Conservation (phyloP, 2,797 vertebrate genomes). For the Sebastes hubbsi region DNA sequence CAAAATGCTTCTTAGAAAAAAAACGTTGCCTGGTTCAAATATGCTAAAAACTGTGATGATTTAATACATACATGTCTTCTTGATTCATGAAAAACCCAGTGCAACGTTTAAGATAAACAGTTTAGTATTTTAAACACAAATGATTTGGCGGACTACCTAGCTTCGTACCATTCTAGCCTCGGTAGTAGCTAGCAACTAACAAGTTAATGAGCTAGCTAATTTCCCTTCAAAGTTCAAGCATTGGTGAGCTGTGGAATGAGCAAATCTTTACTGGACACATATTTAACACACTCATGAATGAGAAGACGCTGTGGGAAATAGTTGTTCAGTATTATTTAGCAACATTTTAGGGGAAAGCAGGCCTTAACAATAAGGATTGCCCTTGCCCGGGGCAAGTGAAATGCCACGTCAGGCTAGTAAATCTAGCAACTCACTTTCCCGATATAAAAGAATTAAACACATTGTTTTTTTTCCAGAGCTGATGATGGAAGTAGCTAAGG, state of each 20-base stretch:
- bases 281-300: background rate
- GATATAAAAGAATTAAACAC: too few relatives aligned
- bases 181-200: background rate
- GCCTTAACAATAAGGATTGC: too few relatives aligned
- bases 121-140: background rate
- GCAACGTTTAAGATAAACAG: background rate
- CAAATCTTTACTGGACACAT: background rate
- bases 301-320: background rate
- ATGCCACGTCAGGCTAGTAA: too few relatives aligned
- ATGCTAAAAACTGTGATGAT: background rate
- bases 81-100: background rate
- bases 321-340: background rate
- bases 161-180: background rate
- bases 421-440: too few relatives aligned
- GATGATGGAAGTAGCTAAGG: too few relatives aligned
- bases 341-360: background rate
- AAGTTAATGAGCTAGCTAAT: background rate
- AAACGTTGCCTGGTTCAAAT: too few relatives aligned
- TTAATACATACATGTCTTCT: background rate
- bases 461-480: too few relatives aligned
- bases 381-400: too few relatives aligned
- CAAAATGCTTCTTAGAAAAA: background rate
- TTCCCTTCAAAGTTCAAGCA: background rate
- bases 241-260: background rate
- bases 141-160: background rate